Evolutionary conservation across 2,113 vertebrate genomes (phyloP).

Genomic region (Plecturocebus donacophilus): DNA sequence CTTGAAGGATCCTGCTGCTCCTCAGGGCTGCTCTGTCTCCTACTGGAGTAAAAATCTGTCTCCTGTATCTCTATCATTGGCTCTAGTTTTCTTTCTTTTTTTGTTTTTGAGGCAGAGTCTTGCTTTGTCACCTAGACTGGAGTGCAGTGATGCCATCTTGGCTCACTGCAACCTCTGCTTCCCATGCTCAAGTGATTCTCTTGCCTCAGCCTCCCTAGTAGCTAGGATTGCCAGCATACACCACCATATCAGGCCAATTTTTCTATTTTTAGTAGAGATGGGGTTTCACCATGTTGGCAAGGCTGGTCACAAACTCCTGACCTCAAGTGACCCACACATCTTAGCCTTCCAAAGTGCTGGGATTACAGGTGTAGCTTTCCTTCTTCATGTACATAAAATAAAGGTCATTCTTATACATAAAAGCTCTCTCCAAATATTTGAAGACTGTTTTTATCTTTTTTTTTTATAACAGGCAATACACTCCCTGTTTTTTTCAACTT

Average conservation of each 20-base stretch:
- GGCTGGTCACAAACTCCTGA: neutral
- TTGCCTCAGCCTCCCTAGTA: neutral
- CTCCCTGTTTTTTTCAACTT: neutral
- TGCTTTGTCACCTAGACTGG: neutral
- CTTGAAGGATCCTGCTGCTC: neutral
- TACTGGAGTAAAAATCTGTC: neutral
- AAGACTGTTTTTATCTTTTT: neutral
- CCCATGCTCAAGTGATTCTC: neutral
- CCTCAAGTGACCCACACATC: neutral
- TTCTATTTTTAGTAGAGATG: neutral
- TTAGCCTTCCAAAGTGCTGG: neutral
- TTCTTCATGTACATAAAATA: neutral
- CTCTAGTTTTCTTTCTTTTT: neutral
- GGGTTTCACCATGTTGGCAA: neutral
- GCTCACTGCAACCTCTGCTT: neutral
- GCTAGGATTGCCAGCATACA: neutral
- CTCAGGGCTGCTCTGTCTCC: neutral
- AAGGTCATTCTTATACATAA: neutral
- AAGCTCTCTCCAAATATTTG: neutral
- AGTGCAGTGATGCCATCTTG: neutral
- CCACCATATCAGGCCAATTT: neutral
- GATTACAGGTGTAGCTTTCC: neutral
- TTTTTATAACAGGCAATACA: neutral
- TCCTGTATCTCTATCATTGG: rapidly evolving
- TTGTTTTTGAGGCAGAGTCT: neutral